Evolutionary conservation across 1,140 invertebrate genomes (phyloP).

Genomic region (Teleogryllus occipitalis): DNA sequence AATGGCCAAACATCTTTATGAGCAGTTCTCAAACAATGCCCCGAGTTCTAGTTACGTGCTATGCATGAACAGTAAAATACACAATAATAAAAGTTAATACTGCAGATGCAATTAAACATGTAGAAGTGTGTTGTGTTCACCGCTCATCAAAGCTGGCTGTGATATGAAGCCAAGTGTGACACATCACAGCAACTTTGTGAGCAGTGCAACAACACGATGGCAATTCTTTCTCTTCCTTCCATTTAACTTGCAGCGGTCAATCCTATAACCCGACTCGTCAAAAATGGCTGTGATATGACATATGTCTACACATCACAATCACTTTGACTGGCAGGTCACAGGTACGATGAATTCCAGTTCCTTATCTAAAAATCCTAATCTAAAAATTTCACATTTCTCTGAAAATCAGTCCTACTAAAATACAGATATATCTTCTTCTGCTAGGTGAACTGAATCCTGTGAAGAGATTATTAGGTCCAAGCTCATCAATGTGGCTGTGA

Average conservation of each 20-base stretch:
- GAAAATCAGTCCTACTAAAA: too few species aligned
- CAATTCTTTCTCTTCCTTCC: background rate
- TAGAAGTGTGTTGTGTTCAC: background rate
- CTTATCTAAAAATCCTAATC: background rate
- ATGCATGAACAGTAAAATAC: too few species aligned
- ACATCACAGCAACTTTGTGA: slow-evolving; percentile 70
- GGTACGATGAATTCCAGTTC: slow-evolving; percentile 5
- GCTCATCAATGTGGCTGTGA: slow-evolving; percentile 78
- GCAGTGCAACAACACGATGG: slow-evolving; percentile 7
- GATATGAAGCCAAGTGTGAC: slow-evolving; percentile 50
- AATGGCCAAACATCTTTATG: too few species aligned
- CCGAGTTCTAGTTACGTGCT: too few species aligned
- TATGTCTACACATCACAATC: slow-evolving; percentile 66
- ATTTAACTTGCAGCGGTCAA: background rate
- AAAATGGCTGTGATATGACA: slow-evolving; percentile 84
- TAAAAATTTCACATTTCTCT: too few species aligned
- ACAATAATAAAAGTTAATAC: too few species aligned
- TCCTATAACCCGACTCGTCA: slow-evolving; percentile 59
- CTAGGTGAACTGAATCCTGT: background rate
- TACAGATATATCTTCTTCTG: background rate
- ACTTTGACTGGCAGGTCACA: slow-evolving; percentile 53
- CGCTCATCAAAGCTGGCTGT: slow-evolving; percentile 79
- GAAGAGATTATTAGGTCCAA: slow-evolving; percentile 33
- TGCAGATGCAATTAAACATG: too few species aligned
- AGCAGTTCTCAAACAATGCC: too few species aligned